These are phyloP conservation scores for Agriotes lineatus DNA, from an alignment of 2,888 invertebrate species.

Conservation along the genomic window DNA sequence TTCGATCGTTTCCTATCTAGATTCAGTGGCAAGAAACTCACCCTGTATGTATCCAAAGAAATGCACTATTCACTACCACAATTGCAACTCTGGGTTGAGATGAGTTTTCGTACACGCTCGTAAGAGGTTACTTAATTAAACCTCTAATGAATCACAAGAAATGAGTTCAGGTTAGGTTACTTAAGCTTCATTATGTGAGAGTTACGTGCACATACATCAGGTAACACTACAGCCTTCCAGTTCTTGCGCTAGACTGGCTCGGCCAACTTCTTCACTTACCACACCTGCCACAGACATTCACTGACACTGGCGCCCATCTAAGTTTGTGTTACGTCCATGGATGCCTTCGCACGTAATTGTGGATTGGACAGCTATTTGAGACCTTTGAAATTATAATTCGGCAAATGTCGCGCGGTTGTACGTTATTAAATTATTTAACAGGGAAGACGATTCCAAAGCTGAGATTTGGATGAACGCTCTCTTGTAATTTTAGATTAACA, in stretches of 20 bases:
- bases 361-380: neutral
- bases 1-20: too few relatives aligned
- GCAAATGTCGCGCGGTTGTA: neutral
- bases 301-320: conserved; percentile 40
- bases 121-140: conserved; percentile 20
- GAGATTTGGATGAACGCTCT: neutral
- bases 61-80: conserved; percentile 7
- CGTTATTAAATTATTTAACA: conserved; percentile 1
- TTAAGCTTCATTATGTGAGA: conserved; percentile 24
- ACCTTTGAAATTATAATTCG: conserved; percentile 12
- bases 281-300: conserved; percentile 48
- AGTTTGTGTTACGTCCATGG: conserved; percentile 10
- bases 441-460: neutral
- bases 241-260: conserved; percentile 49
- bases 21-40: too few relatives aligned
- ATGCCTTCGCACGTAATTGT: neutral
- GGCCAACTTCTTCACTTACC: conserved; percentile 46
- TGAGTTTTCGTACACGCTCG: neutral
- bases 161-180: conserved; percentile 28
- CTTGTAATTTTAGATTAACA: too few relatives aligned
- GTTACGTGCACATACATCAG: conserved; percentile 28
- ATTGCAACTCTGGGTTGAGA: neutral
- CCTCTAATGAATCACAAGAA: conserved; percentile 25
- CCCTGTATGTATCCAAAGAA: neutral
- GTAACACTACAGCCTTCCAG: conserved; percentile 43